Evolutionary conservation across 2,797 vertebrate genomes (phyloP).

Genomic region (Centroberyx gerrardi): DNA sequence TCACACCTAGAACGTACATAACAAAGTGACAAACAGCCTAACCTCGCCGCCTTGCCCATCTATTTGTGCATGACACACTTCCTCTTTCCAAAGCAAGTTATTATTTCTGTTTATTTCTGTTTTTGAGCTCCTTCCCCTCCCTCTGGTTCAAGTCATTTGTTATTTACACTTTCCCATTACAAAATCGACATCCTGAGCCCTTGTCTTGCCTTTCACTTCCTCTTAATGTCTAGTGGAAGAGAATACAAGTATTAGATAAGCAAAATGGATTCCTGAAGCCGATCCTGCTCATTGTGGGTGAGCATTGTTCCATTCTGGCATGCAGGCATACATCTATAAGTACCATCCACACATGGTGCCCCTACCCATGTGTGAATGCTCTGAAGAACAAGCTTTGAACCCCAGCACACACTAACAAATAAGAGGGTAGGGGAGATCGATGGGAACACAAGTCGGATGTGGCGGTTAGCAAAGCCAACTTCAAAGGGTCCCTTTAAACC

Average conservation of each 20-base stretch:
- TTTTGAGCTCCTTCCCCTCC: neutral
- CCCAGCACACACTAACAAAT: conserved; percentile 81
- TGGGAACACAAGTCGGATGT: conserved; percentile 86
- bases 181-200: conserved; percentile 22
- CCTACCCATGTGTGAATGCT: conserved; percentile 61
- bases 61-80: conserved; percentile 3
- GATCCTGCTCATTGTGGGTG: conserved; percentile 24
- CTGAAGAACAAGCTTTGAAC: conserved; percentile 82
- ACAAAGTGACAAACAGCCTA: conserved; percentile 3
- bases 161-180: conserved; percentile 25
- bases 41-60: neutral
- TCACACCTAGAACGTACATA: conserved; percentile 11
- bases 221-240: conserved; percentile 36
- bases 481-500: conserved; percentile 86
- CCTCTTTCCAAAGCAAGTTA: neutral
- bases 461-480: conserved; percentile 85
- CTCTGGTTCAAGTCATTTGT: conserved; percentile 1
- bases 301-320: conserved; percentile 41
- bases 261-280: conserved; percentile 47
- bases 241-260: conserved; percentile 37
- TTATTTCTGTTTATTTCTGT: conserved; percentile 4
- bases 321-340: conserved; percentile 43
- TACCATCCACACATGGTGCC: conserved; percentile 47
- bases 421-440: conserved; percentile 82
- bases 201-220: conserved; percentile 24